Evolutionary conservation across 2,797 vertebrate genomes (phyloP), one percentile per base, ranked within the genome.

Genomic region (Todus mexicanus): DNA sequence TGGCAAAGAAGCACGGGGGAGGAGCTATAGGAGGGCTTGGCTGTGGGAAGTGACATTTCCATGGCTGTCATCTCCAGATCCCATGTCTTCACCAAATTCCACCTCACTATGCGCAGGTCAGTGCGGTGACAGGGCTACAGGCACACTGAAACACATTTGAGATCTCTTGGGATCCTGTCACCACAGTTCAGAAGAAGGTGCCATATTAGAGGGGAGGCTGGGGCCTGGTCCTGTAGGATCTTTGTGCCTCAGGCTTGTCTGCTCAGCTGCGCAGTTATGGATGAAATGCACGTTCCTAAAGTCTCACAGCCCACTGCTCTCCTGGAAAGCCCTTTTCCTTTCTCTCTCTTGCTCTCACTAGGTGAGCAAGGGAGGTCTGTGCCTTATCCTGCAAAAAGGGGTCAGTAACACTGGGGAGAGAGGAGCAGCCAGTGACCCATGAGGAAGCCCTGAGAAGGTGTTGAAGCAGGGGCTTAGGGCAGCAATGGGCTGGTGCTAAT

Each of bases 71-170:
- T 71, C 29, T 70, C 31, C 31, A 27, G 19, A n/a, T 53, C 47
- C 82, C 18, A 2, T 2, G 2, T 27, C 50, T 74, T 74, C 42
- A 75, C 15, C 61, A 26, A 65, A 69, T 33, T 86, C 40, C 48
- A 51, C 27, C 14, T 27, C 6, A 3, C 35, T 16, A 15, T 43
- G 48, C 33, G 10, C 0, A 0, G 27, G 37, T 13, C 50, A 8
- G 2, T 65, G 57, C 60, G 19, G 20, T 43, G 42, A 71, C 26
- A 9, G n/a, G 11, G 7, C 42, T 71, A 20, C 50, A 35, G 38
- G 31, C 27, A 14, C 15, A 5, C 3, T 48, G n/a, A 48, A 61
- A 69, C 0, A 0, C 23, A 5, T 42, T 8, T 76, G 75, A 79
- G 25, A 15, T 76, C 31, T 29, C 25, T 22, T 23, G 18, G n/a